Evolutionary conservation across 2,113 vertebrate genomes (phyloP).

Genomic region (Morphnarchus princeps): DNA sequence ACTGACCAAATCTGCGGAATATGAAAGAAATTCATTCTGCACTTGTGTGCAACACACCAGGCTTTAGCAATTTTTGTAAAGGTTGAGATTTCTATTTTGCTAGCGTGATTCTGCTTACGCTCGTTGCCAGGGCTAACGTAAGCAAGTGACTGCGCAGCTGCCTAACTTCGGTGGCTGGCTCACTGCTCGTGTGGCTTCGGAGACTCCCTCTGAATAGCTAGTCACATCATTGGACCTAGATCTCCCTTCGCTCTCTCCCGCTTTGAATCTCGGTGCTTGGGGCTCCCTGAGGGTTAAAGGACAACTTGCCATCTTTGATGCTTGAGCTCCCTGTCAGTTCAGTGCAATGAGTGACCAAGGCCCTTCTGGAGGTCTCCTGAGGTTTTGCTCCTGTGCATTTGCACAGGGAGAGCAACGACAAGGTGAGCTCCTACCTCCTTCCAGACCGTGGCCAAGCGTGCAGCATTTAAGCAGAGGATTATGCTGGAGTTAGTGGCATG

Average conservation of each 20-base stretch:
- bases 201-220: background rate
- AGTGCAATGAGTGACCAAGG: background rate
- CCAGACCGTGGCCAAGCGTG: accelerated
- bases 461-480: background rate
- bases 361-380: background rate
- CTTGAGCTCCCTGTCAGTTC: background rate
- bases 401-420: background rate
- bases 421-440: background rate
- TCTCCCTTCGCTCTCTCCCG: background rate
- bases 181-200: background rate
- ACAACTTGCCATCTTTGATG: accelerated
- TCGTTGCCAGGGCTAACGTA: background rate
- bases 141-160: background rate
- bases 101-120: background rate
- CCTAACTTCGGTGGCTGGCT: background rate
- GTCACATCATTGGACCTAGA: background rate
- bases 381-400: background rate
- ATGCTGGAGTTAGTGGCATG: background rate
- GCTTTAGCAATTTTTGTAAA: background rate
- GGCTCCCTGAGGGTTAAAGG: background rate
- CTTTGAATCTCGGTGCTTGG: accelerated
- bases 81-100: background rate
- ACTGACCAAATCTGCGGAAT: background rate
- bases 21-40: background rate
- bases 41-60: background rate